These are phyloP conservation scores for Pteruthius melanotis DNA, from an alignment of 2,113 vertebrate species.

Conservation along the genomic window DNA sequence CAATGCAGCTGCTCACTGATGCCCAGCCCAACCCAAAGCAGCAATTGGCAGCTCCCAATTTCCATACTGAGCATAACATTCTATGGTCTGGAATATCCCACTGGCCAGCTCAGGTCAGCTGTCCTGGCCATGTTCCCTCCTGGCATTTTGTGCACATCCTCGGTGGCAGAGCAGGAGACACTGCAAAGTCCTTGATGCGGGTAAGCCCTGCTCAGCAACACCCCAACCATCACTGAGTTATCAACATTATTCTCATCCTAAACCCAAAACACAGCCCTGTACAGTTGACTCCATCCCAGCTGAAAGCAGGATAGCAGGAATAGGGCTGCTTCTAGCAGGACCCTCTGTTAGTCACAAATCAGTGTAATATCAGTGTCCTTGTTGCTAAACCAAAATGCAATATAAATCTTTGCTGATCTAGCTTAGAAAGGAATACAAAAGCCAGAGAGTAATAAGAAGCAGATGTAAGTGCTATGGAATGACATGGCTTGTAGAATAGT, in stretches of 20 bases:
- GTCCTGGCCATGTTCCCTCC: background rate
- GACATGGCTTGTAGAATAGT: background rate
- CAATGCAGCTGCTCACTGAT: background rate
- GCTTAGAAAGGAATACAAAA: background rate
- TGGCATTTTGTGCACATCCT: background rate
- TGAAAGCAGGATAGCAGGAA: background rate
- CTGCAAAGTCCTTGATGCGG: background rate
- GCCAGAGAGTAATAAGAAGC: background rate
- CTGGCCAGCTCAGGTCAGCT: background rate
- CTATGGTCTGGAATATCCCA: background rate
- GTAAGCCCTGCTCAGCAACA: background rate
- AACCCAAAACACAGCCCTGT: background rate
- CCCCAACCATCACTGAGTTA: background rate
- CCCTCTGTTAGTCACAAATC: background rate
- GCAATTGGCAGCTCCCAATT: accelerated
- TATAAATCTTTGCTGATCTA: background rate
- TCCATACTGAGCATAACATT: background rate
- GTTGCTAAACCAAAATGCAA: background rate
- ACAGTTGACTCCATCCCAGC: background rate
- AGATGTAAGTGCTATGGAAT: background rate
- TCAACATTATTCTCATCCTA: background rate
- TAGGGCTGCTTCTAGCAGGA: background rate
- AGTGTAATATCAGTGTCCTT: background rate
- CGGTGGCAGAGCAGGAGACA: background rate
- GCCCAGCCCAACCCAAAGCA: background rate